Evolutionary conservation across 2,797 vertebrate species (phyloP), one percentile per base, ranked within the genome.

Genomic region (Cyclopterus lumpus): DNA sequence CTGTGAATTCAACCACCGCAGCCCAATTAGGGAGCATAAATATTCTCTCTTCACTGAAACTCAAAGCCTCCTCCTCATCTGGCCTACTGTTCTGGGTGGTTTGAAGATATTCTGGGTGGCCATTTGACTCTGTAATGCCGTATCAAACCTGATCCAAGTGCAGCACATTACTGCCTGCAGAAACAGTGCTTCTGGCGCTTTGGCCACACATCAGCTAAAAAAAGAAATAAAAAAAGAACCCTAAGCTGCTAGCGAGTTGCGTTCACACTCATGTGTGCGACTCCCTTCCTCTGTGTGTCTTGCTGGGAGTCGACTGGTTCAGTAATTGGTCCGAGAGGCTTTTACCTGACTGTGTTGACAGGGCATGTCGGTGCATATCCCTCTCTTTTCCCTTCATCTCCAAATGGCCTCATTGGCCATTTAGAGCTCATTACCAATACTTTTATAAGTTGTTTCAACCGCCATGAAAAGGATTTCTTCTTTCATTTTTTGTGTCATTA

Each of bases 321-420:
- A 75, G 81, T 93, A 92, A 93, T 93, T 86, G 87, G 83, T 88
- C 92, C 89, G 86, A 1, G 66, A 88, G 87, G 89, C 79, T 86
- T 91, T 88, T 88, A 92, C 87, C 90, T 91, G 78, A 54, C 53
- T 4, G 65, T 14, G 4, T 74, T 62, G 75, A 77, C 77, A 81
- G 68, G 54, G 62, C 75, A 73, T 77, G 79, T 74, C 83, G 71
- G 8, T 62, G 65, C 38, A 4, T 8, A 69, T 42, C 77, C 58
- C 67, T 51, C 64, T 61, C 16, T 14, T 51, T 71, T 28, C 36
- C 20, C n/a, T 54, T 59, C 20, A 40, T 30, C 65, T 66, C 55
- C 48, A 68, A 62, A 76, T 63, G 79, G 70, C 67, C 48, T 83
- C 24, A 59, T 64, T 71, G 77, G 58, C 66, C 77, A 74, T 86